Base-by-base conservation (phyloP, 1,140 invertebrate species). In the Probaryconus sp. region DNA sequence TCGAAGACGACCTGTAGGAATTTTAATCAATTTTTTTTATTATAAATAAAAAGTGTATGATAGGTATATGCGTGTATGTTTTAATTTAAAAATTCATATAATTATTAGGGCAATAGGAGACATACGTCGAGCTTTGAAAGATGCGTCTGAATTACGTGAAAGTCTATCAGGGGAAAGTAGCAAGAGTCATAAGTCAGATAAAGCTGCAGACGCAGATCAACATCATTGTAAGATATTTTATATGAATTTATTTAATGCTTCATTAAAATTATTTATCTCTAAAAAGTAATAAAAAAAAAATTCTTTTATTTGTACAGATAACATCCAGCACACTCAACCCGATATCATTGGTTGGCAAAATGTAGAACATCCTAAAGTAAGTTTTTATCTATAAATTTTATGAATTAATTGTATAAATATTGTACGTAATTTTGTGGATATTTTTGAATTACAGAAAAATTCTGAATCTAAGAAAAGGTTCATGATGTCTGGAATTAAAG, bases 311-410 rank as follows among this genome's bases (percentile, higher is more conserved):
- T 40, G 70, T 11, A 7, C 11, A 86, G 83, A 64, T 58, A 64
- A 70, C 24, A 55, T 64, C 9, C 87, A 85, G 53, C 87, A 89
- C 21, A 88, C 89, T 1, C 89, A 90, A 78, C 80, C 81, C 3
- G 87, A 87, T 40, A 84, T 87, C 6, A 85, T 90, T 14, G 89
- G 87, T 2, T 91, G 89, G 90, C 88, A 90, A 72, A 88, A 89
- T 76, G 83, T 81, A 5, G 68, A 61, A 35, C 21, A 17, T 9
- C 1, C 3, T 38, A 13, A 30, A 17, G 21, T n/a, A 47, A 45
- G n/a, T n/a, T n/a, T n/a, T n/a, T n/a, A n/a, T n/a, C n/a, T n/a
- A n/a, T n/a, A n/a, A n/a, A n/a, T n/a, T n/a, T n/a, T n/a, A n/a
- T n/a, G n/a, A n/a, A n/a, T n/a, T n/a, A n/a, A n/a, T n/a, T n/a